Percentiles rank a stretch among this genome's conserved stretches.
Evolutionary conservation across 2,888 invertebrate species (phyloP).

Genomic region (Synanthedon tipuliformis): DNA sequence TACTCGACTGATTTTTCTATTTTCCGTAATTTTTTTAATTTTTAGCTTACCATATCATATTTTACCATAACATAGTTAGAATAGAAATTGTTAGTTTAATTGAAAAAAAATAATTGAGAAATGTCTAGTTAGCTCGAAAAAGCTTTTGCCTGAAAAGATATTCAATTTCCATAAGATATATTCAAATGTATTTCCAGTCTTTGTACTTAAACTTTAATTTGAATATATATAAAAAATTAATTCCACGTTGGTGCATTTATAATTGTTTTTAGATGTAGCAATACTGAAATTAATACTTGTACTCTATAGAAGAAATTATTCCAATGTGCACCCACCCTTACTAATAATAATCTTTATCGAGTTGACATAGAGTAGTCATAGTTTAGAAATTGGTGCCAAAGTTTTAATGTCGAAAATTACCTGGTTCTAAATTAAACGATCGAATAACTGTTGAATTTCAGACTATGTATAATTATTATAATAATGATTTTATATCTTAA

Average conservation of each 20-base stretch:
- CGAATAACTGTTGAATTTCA: constrained; percentile 1
- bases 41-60: no score
- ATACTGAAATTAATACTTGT: background rate
- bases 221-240: background rate
- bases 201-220: no score
- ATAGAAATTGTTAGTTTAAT: no score
- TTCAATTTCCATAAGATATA: no score
- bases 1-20: no score
- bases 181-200: no score
- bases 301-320: background rate
- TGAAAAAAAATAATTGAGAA: no score
- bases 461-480: background rate
- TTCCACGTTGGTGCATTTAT: constrained; percentile 21
- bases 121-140: no score
- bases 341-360: background rate
- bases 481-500: background rate
- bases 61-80: no score
- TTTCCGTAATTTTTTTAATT: no score
- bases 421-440: constrained; percentile 3
- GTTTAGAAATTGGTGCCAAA: constrained; percentile 53
- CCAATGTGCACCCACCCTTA: background rate
- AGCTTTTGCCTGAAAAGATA: no score
- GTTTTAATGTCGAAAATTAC: constrained; percentile 17
- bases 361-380: constrained; percentile 10
- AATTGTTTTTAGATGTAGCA: background rate